These are phyloP conservation scores for Margarornis squamiger DNA, from an alignment of 2,797 vertebrate genomes.

Conservation along the genomic window DNA sequence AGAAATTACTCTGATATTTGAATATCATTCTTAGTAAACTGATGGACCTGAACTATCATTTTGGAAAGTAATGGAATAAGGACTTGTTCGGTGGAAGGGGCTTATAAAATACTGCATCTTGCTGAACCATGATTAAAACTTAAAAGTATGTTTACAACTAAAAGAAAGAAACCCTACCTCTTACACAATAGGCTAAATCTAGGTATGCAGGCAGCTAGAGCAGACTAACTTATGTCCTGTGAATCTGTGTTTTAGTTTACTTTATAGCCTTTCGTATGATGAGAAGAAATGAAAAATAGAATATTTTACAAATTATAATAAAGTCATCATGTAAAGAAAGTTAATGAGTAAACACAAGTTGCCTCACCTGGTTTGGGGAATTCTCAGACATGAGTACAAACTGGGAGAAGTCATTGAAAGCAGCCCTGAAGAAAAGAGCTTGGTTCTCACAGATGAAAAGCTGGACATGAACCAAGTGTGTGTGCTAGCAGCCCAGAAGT, in stretches of 20 bases:
- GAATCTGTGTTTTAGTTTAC: not conserved
- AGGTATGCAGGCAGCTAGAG: not conserved
- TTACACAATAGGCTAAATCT: not conserved
- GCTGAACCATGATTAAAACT: not conserved
- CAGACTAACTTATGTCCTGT: not conserved
- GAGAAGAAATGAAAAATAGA: not conserved
- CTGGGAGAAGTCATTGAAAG: not conserved
- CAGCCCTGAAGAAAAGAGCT: not conserved
- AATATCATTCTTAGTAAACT: not conserved
- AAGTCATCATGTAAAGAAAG: not conserved
- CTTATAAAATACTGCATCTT: not conserved
- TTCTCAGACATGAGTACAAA: too few species aligned
- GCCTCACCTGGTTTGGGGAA: not conserved
- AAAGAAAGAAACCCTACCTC: not conserved
- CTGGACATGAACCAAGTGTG: not conserved
- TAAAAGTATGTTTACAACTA: not conserved
- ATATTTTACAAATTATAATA: not conserved
- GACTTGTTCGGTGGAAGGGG: fast-evolving
- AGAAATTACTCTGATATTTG: not conserved
- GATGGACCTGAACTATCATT: not conserved
- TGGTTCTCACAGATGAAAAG: not conserved
- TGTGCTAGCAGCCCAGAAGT: not conserved
- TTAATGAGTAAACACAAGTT: not conserved
- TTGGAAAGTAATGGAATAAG: not conserved
- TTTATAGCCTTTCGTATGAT: not conserved